Conservation (phyloP, 2,113 vertebrate species). For the Oryzias woworae region DNA sequence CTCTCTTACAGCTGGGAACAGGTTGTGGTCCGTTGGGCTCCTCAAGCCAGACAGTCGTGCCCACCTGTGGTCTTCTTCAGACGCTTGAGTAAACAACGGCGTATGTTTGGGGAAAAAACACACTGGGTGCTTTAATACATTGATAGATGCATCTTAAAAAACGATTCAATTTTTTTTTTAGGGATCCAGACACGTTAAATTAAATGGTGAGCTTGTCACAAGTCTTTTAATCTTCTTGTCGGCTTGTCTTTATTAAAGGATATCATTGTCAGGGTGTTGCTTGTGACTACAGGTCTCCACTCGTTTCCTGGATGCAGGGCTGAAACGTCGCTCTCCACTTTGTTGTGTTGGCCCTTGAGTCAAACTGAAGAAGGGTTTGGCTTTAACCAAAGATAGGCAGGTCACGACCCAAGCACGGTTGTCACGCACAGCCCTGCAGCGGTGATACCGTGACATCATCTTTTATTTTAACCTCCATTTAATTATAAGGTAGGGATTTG, state of each 20-base stretch:
- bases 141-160: conserved; percentile 29
- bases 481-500: conserved; percentile 73
- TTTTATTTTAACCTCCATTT: conserved; percentile 55
- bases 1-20: conserved; percentile 51
- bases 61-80: conserved; percentile 75
- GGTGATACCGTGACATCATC: conserved; percentile 64
- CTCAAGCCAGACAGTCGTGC: conserved; percentile 63
- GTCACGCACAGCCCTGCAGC: conserved; percentile 37
- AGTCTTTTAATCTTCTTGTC: conserved; percentile 28
- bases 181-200: conserved; percentile 9
- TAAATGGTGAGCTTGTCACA: conserved; percentile 14
- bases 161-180: conserved; percentile 39
- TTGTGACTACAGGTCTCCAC: conserved; percentile 14
- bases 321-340: conserved; percentile 35
- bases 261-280: conserved; percentile 40
- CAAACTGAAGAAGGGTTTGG: conserved; percentile 30
- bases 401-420: conserved; percentile 33
- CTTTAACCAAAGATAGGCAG: conserved; percentile 27
- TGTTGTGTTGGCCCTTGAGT: conserved; percentile 36
- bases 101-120: conserved; percentile 58
- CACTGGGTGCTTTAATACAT: conserved; percentile 50
- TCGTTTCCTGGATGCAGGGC: conserved; percentile 11
- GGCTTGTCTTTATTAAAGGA: conserved; percentile 40
- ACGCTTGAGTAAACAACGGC: conserved; percentile 75
- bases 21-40: conserved; percentile 49